A percentile compares a stretch with the other conserved stretches of the same genome.
These are phyloP conservation scores for Armadillidium nasatum DNA, from an alignment of 1,140 invertebrate species.

Conservation along the genomic window DNA sequence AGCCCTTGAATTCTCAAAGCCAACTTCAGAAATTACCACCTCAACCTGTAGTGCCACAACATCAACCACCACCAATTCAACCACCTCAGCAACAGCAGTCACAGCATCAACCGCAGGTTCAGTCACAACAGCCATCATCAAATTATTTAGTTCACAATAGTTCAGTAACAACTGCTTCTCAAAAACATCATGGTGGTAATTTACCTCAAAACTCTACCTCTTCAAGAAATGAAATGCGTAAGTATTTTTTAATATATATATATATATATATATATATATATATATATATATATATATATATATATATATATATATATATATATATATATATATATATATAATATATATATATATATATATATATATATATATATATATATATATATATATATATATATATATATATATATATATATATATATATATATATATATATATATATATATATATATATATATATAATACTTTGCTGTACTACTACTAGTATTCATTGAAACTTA, in stretches of 20 bases:
- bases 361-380: conserved; percentile 20
- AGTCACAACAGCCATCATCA: neutral
- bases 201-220: neutral
- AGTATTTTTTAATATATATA: conserved; percentile 16
- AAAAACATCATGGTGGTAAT: neutral
- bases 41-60: neutral
- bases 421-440: conserved; percentile 21
- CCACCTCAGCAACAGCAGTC: neutral
- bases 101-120: neutral
- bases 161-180: neutral
- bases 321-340: conserved; percentile 25
- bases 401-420: conserved; percentile 19
- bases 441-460: conserved; percentile 23
- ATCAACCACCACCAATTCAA: neutral
- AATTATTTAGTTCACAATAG: neutral
- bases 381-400: conserved; percentile 16
- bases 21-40: neutral
- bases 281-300: conserved; percentile 23
- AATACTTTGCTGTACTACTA: no score
- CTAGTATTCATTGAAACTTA: no score
- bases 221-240: neutral
- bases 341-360: conserved; percentile 22
- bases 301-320: conserved; percentile 24
- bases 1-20: conserved; percentile 16
- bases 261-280: conserved; percentile 22